A percentile compares a stretch with the other conserved stretches of the same genome.
Evolutionary conservation across 2,797 vertebrate genomes (phyloP).

Genomic region (Silurus aristotelis): DNA sequence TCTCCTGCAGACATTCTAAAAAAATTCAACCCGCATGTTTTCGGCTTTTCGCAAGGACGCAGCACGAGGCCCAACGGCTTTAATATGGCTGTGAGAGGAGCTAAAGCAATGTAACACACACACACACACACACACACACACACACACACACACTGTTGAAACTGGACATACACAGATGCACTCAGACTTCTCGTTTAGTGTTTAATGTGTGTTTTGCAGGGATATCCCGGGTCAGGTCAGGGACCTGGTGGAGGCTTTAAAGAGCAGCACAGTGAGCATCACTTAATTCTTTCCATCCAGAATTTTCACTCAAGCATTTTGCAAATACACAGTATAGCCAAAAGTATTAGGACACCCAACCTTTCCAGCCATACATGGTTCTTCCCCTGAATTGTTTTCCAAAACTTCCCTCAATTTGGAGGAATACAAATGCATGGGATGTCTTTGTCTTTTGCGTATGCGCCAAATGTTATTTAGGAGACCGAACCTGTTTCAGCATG

Average conservation of each 20-base stretch:
- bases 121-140: neutral
- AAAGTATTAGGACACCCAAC: too few species aligned
- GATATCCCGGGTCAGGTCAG: slow-evolving; percentile 80
- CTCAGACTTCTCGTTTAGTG: neutral
- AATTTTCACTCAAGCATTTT: neutral
- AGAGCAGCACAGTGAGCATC: slow-evolving; percentile 77
- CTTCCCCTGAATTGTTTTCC: too few species aligned
- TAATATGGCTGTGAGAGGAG: slow-evolving; percentile 80
- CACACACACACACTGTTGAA: neutral
- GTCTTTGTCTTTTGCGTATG: too few species aligned
- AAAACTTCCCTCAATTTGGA: too few species aligned
- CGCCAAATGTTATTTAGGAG: too few species aligned
- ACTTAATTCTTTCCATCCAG: neutral
- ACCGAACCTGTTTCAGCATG: too few species aligned
- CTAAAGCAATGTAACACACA: slow-evolving; percentile 75
- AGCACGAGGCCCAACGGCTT: slow-evolving; percentile 73
- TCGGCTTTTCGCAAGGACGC: slow-evolving; percentile 81
- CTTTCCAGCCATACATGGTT: too few species aligned
- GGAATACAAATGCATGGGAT: too few species aligned
- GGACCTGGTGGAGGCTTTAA: slow-evolving; percentile 78
- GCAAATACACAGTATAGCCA: too few species aligned
- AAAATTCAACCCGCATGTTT: slow-evolving; percentile 86
- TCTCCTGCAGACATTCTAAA: slow-evolving; percentile 84
- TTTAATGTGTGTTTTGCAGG: slow-evolving; percentile 67
- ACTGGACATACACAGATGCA: neutral